Base-by-base conservation (phyloP, 2,113 vertebrate species). In the Cavia aperea region DNA sequence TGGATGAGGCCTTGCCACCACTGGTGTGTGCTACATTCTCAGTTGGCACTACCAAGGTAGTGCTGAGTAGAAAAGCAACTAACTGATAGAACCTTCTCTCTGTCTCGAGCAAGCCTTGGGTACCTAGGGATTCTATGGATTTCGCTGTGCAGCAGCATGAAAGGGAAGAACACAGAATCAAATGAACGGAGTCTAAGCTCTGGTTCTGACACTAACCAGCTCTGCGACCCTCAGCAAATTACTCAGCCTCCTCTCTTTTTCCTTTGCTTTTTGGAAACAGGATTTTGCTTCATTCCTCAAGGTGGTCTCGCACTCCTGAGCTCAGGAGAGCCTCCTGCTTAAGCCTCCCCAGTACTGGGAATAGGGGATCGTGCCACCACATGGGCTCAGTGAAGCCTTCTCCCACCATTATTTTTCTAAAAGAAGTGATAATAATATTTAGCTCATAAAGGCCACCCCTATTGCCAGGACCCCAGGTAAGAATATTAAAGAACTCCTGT, bases 21-120 rank as follows among this genome's bases (percentile, higher is more conserved):
- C 60, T 62, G 56, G 75, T 77, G 23, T 70, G 86, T 85, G 85
- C 85, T 75, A 88, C 88, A 92, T 68, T 85, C 82, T 95, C 58
- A 75, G 58, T 72, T 91, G 93, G 95, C 85, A 85, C 60, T 21
- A 19, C 21, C 36, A 66, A 54, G 2, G 8, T 6, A 14, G 33
- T 24, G 15, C 0, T 1, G 46, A 16, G 26, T 13, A 46, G 65
- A 56, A 90, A 89, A 78, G 84, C 79, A 49, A 68, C 66, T 58
- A 18, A 5, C 16, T 18, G 54, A 16, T 18, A 56, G 81, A 81
- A 78, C 58, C 16, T 21, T 56, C 56, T 83, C 36, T 66, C 46
- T 11, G 65, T 88, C 88, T 85, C 49, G 1, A 14, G 54, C 63
- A 39, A 63, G 70, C 19, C 33, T 19, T 2, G 5, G 83, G 65